Evolutionary conservation across 2,113 vertebrate genomes (phyloP), one percentile per base, ranked within the genome.

Genomic region (Clupea harengus): DNA sequence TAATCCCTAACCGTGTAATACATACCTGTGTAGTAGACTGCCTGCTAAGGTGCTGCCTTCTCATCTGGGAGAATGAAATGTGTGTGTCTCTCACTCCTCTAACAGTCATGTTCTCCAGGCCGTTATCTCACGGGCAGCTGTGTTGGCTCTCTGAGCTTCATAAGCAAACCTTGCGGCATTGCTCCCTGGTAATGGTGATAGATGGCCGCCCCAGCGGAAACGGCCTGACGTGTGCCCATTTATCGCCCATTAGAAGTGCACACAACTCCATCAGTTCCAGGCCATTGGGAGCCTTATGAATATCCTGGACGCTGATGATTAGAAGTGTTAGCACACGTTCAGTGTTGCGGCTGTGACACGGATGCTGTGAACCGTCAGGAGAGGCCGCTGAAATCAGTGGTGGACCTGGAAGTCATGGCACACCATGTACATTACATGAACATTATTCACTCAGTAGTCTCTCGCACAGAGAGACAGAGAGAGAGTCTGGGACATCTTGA

Each of bases 51-150:
- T 64, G 60, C 67, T 75, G 11, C 28, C 67, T 32, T 32, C 28
- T 75, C 25, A 78, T 78, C 25, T 78, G n/a, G 22, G 64, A n/a
- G 46, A 10, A 11, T n/a, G n/a, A 49, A 17, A 2, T 45, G 22
- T 18, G 17, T 28, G 46, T 45, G 15, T 52, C 45, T 52, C 20
- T 25, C 86, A 4, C 22, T 17, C 72, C 52, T 25, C 81, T 67
- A 25, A 6, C 39, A 25, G n/a, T 67, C 9, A n/a, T n/a, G 9
- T 20, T 64, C 57, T 64, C 47, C 84, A 18, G 57, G 32, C 57
- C 49, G 83, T 87, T 93, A 91, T 93, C 91, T 88, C 81, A 82
- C 18, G 81, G 82, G 83, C 90, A 92, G 90, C 89, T 92, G 88
- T 93, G 92, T 93, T 94, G 84, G 89, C 78, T 60, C 81, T 86